phyloP scores from a whole-genome alignment of 2,888 invertebrate genomes.

The Ganaspis brasiliensis region DNA sequence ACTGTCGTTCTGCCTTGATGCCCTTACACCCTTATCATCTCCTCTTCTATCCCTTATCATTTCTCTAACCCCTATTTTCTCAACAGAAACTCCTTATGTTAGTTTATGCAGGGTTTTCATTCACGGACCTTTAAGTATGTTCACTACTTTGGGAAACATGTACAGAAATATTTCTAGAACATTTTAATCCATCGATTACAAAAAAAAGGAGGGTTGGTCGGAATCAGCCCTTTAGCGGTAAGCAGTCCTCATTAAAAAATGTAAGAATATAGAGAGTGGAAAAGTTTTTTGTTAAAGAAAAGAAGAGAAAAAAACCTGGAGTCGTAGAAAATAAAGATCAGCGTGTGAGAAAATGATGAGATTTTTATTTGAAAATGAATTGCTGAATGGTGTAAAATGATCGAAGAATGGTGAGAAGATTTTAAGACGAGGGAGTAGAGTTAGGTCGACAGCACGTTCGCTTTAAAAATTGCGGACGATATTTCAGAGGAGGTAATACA shows the following conservation, averaged over 20 bases:
- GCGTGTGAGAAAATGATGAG: constrained; percentile 33
- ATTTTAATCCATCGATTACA: background rate
- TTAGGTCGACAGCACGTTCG: constrained; percentile 65
- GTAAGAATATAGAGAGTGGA: too few relatives aligned
- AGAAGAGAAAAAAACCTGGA: background rate
- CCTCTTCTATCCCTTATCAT: constrained; percentile 26
- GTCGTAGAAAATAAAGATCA: background rate
- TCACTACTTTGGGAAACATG: too few relatives aligned
- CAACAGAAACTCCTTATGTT: background rate
- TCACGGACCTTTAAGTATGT: background rate
- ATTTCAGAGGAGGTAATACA: constrained; percentile 75
- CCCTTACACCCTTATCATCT: background rate
- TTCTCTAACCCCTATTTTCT: background rate
- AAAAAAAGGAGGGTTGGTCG: background rate
- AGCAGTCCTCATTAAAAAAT: too few relatives aligned
- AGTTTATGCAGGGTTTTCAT: background rate
- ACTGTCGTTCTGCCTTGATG: constrained; percentile 33
- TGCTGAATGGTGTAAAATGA: constrained; percentile 4
- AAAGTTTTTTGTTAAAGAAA: background rate
- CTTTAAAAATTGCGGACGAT: constrained; percentile 74
- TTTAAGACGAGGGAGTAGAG: background rate
- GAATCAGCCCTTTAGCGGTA: too few relatives aligned
- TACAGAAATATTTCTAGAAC: too few relatives aligned
- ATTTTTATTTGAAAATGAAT: background rate
- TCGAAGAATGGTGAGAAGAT: constrained; percentile 18